Evolutionary conservation across 2,113 vertebrate genomes (phyloP).

Genomic region (Mixornis gularis): DNA sequence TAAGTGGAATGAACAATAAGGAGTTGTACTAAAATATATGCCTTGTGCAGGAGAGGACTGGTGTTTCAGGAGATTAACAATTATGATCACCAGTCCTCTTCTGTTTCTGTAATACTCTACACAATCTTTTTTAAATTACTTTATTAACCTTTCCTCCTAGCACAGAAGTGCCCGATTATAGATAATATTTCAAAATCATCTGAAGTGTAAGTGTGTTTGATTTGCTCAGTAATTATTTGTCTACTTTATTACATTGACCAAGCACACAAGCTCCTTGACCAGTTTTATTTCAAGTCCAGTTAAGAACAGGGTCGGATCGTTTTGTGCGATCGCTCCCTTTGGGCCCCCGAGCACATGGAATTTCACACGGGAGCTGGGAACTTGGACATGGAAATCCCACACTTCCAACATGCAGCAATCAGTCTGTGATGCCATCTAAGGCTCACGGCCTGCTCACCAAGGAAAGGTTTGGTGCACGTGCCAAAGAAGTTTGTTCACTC

Average conservation of each 20-base stretch:
- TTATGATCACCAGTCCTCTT: constrained; percentile 77
- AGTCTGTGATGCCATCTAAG: neutral
- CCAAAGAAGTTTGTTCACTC: neutral
- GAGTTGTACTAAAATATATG: constrained; percentile 64
- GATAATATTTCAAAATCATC: constrained; percentile 85
- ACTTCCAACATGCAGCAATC: neutral
- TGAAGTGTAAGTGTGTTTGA: constrained; percentile 81
- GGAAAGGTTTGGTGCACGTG: neutral
- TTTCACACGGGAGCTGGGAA: neutral
- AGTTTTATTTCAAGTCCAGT: constrained; percentile 75
- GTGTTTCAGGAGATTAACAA: constrained; percentile 81
- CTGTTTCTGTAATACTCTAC: constrained; percentile 80
- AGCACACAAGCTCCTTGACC: constrained; percentile 75
- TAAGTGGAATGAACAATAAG: constrained; percentile 66
- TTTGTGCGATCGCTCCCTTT: constrained; percentile 23
- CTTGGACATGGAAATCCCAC: neutral
- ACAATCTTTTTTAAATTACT: constrained; percentile 86
- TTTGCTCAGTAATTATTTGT: constrained; percentile 84
- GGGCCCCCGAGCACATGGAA: neutral
- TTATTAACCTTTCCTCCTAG: constrained; percentile 85
- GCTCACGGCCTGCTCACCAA: neutral
- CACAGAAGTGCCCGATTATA: constrained; percentile 83
- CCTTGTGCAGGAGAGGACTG: constrained; percentile 60
- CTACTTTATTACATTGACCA: constrained; percentile 79
- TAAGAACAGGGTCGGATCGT: constrained; percentile 59